These are phyloP conservation scores for Paracyprichromis sp. DNA, from an alignment of 2,113 vertebrate genomes.

Conservation along the genomic window DNA sequence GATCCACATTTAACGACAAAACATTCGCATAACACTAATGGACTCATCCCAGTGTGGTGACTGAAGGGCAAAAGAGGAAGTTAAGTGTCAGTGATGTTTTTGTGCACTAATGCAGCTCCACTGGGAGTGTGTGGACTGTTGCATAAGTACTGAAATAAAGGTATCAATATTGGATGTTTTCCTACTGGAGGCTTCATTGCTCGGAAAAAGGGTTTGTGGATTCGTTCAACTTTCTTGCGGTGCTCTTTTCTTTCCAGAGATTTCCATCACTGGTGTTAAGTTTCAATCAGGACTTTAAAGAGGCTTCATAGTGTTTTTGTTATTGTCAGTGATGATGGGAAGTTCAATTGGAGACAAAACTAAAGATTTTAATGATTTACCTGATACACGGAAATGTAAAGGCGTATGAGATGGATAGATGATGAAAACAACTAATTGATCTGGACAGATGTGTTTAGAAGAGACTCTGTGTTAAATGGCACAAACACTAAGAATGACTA, in stretches of 20 bases:
- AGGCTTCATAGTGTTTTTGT: background rate
- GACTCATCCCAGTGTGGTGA: background rate
- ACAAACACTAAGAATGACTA: background rate
- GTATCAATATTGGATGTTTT: conserved; percentile 13
- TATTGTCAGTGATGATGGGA: background rate
- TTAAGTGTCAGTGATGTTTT: conserved; percentile 4
- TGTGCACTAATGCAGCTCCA: background rate
- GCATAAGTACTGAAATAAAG: background rate
- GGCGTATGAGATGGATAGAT: background rate
- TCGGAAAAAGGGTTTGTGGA: background rate
- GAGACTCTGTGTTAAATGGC: background rate
- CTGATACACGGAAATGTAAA: background rate
- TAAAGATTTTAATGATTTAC: background rate
- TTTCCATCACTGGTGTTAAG: background rate
- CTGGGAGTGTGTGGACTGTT: background rate
- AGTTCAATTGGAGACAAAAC: background rate
- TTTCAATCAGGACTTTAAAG: background rate
- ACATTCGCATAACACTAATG: conserved; percentile 6
- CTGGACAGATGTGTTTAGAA: background rate
- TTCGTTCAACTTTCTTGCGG: background rate
- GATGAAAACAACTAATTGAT: background rate
- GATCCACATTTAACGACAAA: conserved; percentile 26
- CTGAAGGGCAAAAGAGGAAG: background rate
- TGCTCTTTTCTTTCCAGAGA: background rate
- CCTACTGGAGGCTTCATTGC: background rate